Evolutionary conservation across 2,888 invertebrate species (phyloP).

Genomic region (Hyles lineata): DNA sequence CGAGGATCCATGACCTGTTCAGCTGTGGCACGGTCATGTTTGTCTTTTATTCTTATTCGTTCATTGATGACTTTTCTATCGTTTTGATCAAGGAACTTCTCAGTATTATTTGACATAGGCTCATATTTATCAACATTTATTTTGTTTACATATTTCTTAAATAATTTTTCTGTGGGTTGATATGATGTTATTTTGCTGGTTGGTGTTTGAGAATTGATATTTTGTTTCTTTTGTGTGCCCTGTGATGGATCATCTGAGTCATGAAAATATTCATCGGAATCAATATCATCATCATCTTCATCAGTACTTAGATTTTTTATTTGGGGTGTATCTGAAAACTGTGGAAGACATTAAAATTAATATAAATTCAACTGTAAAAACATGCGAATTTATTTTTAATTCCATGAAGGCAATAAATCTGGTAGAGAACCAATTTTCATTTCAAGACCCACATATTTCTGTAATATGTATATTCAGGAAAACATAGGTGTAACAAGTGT

Average conservation of each 20-base stretch:
- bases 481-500: too few species aligned
- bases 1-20: constrained; percentile 99
- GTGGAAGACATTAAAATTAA: constrained; percentile 38
- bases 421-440: too few species aligned
- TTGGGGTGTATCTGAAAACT: constrained; percentile 72
- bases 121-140: constrained; percentile 94
- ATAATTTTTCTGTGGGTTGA: constrained; percentile 92
- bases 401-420: too few species aligned
- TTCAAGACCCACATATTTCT: too few species aligned
- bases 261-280: constrained; percentile 76
- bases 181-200: constrained; percentile 87
- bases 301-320: constrained; percentile 58
- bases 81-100: constrained; percentile 89
- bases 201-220: constrained; percentile 80
- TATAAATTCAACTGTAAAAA: background rate
- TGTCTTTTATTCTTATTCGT: constrained; percentile 92
- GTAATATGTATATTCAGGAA: too few species aligned
- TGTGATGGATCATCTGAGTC: constrained; percentile 70
- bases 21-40: constrained; percentile 97
- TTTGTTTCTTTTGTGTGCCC: constrained; percentile 52
- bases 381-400: too few species aligned
- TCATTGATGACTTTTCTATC: constrained; percentile 88
- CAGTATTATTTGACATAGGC: constrained; percentile 87
- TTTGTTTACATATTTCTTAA: constrained; percentile 91
- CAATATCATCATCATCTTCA: constrained; percentile 62